Percentiles rank a stretch among this genome's conserved stretches.
Evolutionary conservation across 2,888 invertebrate species (phyloP).

Genomic region (Plemyria rubiginata): DNA sequence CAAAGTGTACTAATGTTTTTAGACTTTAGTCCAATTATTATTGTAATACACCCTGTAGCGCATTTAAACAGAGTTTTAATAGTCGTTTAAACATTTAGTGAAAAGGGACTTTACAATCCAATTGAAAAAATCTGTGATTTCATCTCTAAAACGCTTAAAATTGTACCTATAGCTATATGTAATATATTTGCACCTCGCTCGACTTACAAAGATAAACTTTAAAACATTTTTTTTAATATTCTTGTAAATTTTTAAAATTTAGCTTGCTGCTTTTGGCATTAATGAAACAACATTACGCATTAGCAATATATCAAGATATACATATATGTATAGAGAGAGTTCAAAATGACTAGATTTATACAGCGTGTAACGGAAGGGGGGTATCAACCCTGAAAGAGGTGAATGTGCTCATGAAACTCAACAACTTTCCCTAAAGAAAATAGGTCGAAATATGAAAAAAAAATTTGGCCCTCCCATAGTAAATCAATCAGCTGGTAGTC

Average conservation of each 20-base stretch:
- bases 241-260: background rate
- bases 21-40: background rate
- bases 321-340: background rate
- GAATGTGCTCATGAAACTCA: no score
- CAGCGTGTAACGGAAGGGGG: no score
- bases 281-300: no score
- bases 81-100: background rate
- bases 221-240: background rate
- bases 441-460: no score
- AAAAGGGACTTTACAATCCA: no score
- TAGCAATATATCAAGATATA: background rate
- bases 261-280: constrained; percentile 16
- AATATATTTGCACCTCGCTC: background rate
- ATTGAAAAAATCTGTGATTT: background rate
- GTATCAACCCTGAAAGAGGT: no score
- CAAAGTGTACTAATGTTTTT: background rate
- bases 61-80: background rate
- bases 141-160: background rate
- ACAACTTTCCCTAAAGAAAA: no score
- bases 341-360: constrained; percentile 19
- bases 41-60: background rate
- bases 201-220: background rate
- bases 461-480: no score
- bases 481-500: no score
- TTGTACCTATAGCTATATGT: no score